Percentiles rank a stretch among this genome's conserved stretches.
These are phyloP conservation scores for Mastomys natalensis DNA, from an alignment of 2,113 vertebrate genomes.

Conservation along the genomic window DNA sequence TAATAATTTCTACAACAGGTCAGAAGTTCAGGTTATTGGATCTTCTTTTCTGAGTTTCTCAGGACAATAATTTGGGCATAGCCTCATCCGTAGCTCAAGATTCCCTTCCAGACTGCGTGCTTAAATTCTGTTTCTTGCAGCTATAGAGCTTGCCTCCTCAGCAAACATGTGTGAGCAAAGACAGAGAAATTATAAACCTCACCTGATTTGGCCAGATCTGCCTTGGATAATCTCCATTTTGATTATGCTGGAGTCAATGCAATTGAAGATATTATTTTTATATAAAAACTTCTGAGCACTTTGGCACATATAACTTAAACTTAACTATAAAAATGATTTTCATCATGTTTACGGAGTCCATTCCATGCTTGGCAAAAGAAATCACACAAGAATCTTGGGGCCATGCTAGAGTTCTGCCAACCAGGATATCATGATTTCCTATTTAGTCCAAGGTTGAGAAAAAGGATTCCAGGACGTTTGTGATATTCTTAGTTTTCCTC, in stretches of 20 bases:
- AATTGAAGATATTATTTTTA: not conserved
- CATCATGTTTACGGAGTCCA: not conserved
- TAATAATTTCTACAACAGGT: not conserved
- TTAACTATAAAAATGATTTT: not conserved
- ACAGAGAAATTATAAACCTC: not conserved
- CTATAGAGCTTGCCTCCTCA: not conserved
- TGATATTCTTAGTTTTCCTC: not conserved
- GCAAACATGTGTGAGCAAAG: not conserved
- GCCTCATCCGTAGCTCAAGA: not conserved
- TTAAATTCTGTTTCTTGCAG: slow-evolving; percentile 13
- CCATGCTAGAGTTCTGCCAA: not conserved
- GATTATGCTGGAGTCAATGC: not conserved
- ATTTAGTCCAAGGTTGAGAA: not conserved
- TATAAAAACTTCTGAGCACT: not conserved
- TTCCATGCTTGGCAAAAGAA: no score
- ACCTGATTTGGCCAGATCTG: not conserved
- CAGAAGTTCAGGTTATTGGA: not conserved
- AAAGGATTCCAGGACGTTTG: not conserved
- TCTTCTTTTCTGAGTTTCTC: not conserved
- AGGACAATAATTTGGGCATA: not conserved
- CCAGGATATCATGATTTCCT: not conserved
- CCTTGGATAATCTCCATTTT: not conserved
- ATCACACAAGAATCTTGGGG: not conserved
- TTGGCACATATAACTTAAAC: not conserved
- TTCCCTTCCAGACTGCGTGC: not conserved